phyloP scores from a whole-genome alignment of 2,113 vertebrate genomes.

The Erpornis zantholeuca region DNA sequence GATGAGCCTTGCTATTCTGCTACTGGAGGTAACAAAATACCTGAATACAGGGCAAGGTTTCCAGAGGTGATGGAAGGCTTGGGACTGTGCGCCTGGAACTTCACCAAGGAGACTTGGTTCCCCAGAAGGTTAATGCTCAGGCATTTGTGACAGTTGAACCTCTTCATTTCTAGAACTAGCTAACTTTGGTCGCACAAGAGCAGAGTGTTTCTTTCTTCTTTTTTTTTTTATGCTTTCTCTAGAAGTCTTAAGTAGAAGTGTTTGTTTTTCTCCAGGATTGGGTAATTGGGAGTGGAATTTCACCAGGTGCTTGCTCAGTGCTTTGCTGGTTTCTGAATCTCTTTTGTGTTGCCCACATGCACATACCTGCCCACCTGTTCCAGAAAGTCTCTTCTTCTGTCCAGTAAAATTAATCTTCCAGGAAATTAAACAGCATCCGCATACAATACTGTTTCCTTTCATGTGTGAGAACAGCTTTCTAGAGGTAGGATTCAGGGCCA shows the following conservation, averaged over 20 bases:
- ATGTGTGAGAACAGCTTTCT: background rate
- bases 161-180: background rate
- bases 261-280: background rate
- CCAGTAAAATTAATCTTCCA: slow-evolving; percentile 21
- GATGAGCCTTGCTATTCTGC: background rate
- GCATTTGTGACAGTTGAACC: background rate
- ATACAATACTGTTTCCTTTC: background rate
- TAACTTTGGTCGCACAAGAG: background rate
- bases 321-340: background rate
- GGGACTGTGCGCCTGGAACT: background rate
- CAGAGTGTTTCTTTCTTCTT: background rate
- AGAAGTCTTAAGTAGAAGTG: background rate
- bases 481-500: background rate
- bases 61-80: background rate
- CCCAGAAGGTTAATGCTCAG: background rate
- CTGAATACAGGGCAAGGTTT: background rate
- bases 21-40: background rate
- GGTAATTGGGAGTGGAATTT: background rate
- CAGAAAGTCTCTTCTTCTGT: background rate
- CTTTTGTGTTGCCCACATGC: background rate
- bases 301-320: background rate
- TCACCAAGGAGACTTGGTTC: background rate
- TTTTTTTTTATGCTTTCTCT: background rate
- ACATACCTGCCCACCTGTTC: background rate
- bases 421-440: background rate